Conservation (phyloP, 2,113 vertebrate species). For the Hemicordylus capensis region DNA sequence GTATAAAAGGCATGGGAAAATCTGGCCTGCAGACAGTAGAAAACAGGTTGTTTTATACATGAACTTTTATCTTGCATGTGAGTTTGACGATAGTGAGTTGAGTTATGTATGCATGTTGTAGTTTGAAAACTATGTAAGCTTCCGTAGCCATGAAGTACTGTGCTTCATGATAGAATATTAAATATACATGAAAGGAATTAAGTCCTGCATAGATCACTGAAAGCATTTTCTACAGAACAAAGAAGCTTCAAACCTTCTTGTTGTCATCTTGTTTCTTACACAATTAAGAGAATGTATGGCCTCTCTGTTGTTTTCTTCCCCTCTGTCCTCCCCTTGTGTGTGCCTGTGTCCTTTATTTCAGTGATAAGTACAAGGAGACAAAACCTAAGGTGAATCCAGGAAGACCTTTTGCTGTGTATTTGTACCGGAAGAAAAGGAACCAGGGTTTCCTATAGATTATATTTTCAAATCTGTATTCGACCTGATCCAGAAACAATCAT, state of each 20-base stretch:
- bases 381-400: not conserved
- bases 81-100: slow-evolving; percentile 35
- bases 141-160: not conserved
- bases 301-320: not conserved
- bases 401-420: not conserved
- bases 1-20: not conserved
- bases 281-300: slow-evolving; percentile 17
- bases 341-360: not conserved
- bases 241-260: not conserved
- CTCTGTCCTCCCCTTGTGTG: not conserved
- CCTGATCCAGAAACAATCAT: not conserved
- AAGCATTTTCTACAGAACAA: slow-evolving; percentile 25
- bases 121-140: slow-evolving; percentile 15
- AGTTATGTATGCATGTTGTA: slow-evolving; percentile 12
- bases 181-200: slow-evolving; percentile 26
- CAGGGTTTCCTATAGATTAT: not conserved
- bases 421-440: not conserved
- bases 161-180: slow-evolving; percentile 15
- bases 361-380: not conserved
- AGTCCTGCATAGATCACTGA: not conserved
- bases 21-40: not conserved
- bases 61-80: not conserved
- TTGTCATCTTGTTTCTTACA: slow-evolving; percentile 23
- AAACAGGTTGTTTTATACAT: not conserved
- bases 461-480: not conserved